A percentile compares a stretch with the other conserved stretches of the same genome.
phyloP scores from a whole-genome alignment of 2,113 vertebrate genomes.

The Suricata suricatta region DNA sequence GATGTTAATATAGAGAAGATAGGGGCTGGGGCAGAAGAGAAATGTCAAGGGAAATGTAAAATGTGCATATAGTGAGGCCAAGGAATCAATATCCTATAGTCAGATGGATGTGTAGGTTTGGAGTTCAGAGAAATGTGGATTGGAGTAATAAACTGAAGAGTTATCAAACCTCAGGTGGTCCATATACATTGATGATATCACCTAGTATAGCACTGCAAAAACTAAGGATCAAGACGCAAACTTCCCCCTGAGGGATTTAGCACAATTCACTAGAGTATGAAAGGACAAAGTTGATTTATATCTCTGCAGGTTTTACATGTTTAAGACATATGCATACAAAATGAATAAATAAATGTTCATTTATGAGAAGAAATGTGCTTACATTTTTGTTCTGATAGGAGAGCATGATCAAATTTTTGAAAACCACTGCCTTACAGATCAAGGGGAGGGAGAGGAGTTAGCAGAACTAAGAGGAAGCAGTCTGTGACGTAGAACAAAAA shows the following conservation, averaged over 20 bases:
- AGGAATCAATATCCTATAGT: background rate
- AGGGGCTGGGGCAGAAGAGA: background rate
- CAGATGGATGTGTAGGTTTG: background rate
- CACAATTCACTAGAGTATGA: background rate
- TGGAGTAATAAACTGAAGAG: background rate
- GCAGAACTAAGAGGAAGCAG: background rate
- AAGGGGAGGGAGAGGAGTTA: background rate
- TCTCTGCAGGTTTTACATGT: background rate
- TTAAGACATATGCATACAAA: background rate
- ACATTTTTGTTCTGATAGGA: background rate
- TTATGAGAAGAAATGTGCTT: background rate
- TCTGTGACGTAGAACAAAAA: background rate
- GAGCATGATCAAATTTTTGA: background rate
- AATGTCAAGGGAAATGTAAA: background rate
- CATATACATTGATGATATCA: background rate
- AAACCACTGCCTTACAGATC: background rate
- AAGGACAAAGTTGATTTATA: background rate
- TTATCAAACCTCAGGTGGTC: background rate
- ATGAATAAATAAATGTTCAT: background rate
- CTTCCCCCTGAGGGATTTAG: background rate
- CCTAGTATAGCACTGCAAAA: background rate
- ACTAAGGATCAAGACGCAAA: background rate
- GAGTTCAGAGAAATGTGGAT: background rate
- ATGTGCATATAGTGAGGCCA: background rate
- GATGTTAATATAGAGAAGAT: background rate